These are phyloP conservation scores for Nylanderia fulva DNA, from an alignment of 1,140 invertebrate genomes.

Conservation along the genomic window DNA sequence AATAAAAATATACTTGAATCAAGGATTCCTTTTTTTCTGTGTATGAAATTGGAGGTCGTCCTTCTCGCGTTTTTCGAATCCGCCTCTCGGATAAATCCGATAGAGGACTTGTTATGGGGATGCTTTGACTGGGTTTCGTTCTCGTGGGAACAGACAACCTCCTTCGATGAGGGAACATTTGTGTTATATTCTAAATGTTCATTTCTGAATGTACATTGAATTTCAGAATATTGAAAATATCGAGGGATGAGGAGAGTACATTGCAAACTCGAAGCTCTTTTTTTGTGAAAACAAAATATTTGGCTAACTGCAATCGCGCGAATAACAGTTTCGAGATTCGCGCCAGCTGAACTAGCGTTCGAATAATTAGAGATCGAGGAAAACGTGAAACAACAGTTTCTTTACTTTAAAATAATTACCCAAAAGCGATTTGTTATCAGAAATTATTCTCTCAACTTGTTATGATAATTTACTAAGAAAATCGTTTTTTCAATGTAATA, in stretches of 20 bases:
- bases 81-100: conserved; percentile 24
- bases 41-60: conserved; percentile 18
- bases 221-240: no score
- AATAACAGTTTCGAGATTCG: neutral
- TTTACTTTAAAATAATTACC: neutral
- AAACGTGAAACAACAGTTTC: conserved; percentile 4
- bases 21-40: no score
- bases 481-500: neutral
- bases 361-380: neutral
- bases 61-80: neutral
- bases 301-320: neutral
- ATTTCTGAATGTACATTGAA: no score
- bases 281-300: neutral
- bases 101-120: conserved; percentile 20
- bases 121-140: conserved; percentile 12
- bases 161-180: neutral
- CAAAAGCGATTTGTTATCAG: no score
- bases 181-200: no score
- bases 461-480: neutral
- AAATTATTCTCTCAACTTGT: neutral
- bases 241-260: neutral
- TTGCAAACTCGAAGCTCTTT: neutral
- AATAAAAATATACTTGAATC: no score
- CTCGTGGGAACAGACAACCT: conserved; percentile 5
- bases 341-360: neutral